Evolutionary conservation across 2,797 vertebrate species (phyloP).

Genomic region (Parauchenoglanis ngamensis): DNA sequence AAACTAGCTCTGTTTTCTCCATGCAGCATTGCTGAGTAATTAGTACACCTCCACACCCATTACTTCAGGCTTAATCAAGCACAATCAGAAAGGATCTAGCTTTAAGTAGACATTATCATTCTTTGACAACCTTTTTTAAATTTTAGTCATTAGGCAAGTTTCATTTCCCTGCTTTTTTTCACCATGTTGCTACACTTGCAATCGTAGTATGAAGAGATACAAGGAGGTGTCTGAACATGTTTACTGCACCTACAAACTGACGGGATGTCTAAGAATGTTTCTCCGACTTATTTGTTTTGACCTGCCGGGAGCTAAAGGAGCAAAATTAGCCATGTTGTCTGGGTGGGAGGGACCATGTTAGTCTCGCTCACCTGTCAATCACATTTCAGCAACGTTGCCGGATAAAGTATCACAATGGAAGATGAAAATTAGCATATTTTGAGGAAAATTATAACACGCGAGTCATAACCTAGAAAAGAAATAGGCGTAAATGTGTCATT

Average conservation of each 20-base stretch:
- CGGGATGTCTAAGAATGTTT: not conserved
- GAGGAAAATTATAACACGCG: too few relatives aligned
- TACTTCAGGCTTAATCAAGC: constrained; percentile 28
- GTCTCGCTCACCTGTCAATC: not conserved
- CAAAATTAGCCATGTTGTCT: not conserved
- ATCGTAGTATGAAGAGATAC: not conserved
- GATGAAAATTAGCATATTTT: too few relatives aligned
- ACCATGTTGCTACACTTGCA: not conserved
- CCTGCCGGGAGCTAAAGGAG: not conserved
- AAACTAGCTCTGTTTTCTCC: not conserved
- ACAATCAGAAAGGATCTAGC: not conserved
- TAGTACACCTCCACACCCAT: constrained; percentile 25
- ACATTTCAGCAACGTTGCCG: not conserved
- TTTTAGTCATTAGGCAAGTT: not conserved
- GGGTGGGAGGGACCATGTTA: not conserved
- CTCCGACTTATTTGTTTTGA: not conserved
- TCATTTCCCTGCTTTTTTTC: not conserved
- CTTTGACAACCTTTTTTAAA: not conserved
- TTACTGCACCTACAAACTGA: not conserved
- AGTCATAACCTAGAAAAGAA: too few relatives aligned
- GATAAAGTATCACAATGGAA: too few relatives aligned
- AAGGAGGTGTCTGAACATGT: not conserved
- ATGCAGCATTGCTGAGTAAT: constrained; percentile 1
- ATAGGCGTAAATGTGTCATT: too few relatives aligned
- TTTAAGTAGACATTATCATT: not conserved